phyloP scores from a whole-genome alignment of 2,888 invertebrate genomes.

The Cantharis rustica region DNA sequence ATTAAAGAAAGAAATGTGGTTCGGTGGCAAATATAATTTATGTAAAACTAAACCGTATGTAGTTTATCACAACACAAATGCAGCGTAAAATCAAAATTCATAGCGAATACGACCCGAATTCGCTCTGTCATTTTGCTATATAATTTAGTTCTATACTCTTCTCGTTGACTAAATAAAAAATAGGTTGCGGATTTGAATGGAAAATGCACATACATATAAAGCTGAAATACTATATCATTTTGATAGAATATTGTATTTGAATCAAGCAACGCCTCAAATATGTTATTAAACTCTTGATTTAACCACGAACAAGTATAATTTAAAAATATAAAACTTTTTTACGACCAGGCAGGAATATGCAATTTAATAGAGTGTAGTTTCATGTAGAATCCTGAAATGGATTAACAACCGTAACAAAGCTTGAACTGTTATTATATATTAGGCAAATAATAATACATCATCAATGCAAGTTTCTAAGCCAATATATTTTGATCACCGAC shows the following conservation, averaged over 20 bases:
- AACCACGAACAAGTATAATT: not conserved
- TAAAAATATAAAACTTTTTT: not conserved
- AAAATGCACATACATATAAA: not conserved
- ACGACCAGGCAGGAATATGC: not conserved
- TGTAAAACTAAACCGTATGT: slow-evolving; percentile 9
- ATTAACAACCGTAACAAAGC: not conserved
- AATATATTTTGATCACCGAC: slow-evolving; percentile 19
- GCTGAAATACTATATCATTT: not conserved
- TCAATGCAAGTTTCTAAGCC: slow-evolving; percentile 6
- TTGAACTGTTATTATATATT: not conserved
- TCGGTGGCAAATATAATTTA: not conserved
- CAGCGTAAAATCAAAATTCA: slow-evolving; percentile 22
- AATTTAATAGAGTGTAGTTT: not conserved
- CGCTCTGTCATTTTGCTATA: slow-evolving; percentile 19
- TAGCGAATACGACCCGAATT: slow-evolving; percentile 15
- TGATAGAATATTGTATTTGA: not conserved
- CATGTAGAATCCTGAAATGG: not conserved
- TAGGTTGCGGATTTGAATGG: not conserved
- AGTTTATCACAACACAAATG: slow-evolving; percentile 14
- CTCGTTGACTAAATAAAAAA: slow-evolving; percentile 9
- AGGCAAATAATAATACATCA: slow-evolving; percentile 12
- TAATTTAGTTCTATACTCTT: slow-evolving; percentile 14
- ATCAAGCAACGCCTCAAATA: not conserved
- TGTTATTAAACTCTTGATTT: not conserved
- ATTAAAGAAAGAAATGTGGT: not conserved